These are phyloP conservation scores for Brachynemurus nebulosus DNA, from an alignment of 2,888 invertebrate species.

Conservation along the genomic window DNA sequence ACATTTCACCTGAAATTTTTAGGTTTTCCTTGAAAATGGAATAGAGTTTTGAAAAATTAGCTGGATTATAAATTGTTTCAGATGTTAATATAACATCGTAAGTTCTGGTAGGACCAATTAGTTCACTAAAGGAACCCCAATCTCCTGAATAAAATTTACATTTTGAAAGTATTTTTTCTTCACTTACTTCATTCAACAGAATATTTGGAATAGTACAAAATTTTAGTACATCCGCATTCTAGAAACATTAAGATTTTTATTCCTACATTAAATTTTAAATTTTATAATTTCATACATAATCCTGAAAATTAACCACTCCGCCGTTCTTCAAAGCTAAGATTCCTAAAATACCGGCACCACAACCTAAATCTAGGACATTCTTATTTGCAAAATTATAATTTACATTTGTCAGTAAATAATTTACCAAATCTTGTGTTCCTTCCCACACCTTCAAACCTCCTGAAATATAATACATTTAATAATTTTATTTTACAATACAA, in stretches of 20 bases:
- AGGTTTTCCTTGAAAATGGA: conserved; percentile 49
- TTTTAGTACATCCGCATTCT: conserved; percentile 77
- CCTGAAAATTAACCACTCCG: conserved; percentile 75
- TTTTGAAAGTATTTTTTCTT: conserved; percentile 24
- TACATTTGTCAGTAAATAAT: too few relatives aligned
- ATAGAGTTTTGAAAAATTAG: conserved; percentile 64
- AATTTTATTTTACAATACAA: too few relatives aligned
- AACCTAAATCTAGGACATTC: conserved; percentile 75
- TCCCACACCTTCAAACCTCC: conserved; percentile 96
- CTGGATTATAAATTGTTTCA: conserved; percentile 83
- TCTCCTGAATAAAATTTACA: conserved; percentile 53
- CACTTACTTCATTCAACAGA: conserved; percentile 43
- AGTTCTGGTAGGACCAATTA: conserved; percentile 30
- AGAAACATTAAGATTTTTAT: conserved; percentile 25
- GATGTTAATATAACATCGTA: conserved; percentile 82
- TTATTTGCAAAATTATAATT: too few relatives aligned
- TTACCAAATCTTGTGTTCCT: conserved; percentile 68
- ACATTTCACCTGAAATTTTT: conserved; percentile 46
- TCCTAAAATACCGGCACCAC: conserved; percentile 84
- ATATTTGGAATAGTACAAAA: conserved; percentile 73
- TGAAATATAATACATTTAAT: too few relatives aligned
- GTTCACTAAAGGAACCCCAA: conserved; percentile 39
- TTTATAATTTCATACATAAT: conserved; percentile 62
- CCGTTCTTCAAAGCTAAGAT: conserved; percentile 55
- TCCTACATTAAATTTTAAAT: conserved; percentile 4